Base-by-base conservation (phyloP, 2,113 vertebrate genomes). In the Galeopterus variegatus region DNA sequence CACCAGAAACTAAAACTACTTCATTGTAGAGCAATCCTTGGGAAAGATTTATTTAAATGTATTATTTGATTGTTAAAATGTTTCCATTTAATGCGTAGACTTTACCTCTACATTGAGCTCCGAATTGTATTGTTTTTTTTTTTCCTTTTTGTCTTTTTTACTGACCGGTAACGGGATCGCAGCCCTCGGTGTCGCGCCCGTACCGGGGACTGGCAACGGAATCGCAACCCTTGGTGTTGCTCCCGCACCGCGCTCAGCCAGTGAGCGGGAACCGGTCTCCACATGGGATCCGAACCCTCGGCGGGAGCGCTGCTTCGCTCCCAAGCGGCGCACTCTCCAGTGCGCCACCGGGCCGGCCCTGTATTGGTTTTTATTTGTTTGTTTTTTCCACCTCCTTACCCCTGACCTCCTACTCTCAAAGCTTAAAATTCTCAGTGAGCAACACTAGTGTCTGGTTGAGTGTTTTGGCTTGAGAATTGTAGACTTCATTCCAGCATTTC, bases 401-500 rank as follows among this genome's bases (percentile, higher is more conserved):
- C 65, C 19, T 60, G 58, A 33, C 33, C 45, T 69, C 76, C 64
- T 70, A 13, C 75, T 67, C 17, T 56, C 92, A 97, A 54, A 90
- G 73, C 96, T 96, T 36, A 45, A 50, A 80, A 52, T 93, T 86
- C 82, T 82, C 60, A 36, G 28, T 8, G 36, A 95, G 60, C n/a
- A 67, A 14, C 62, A 5, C 80, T 26, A 31, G 36, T 60, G 52
- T 77, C 60, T 77, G 80, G 58, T 65, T 65, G 76, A 90, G 48
- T 82, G 60, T 92, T 93, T 93, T 82, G 79, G 58, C 89, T 72
- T 62, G n/a, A 77, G 36, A 26, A 85, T 41, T 56, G 54, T 93
- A 52, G 19, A 81, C 7, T 95, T 94, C 56, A 70, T 54, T 26
- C 85, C 6, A 79, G 48, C 86, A 96, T 97, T 88, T 26, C 75